Percentiles rank a stretch among this genome's conserved stretches.
Evolutionary conservation across 2,888 invertebrate genomes (phyloP).

Genomic region (Argyresthia albistria): DNA sequence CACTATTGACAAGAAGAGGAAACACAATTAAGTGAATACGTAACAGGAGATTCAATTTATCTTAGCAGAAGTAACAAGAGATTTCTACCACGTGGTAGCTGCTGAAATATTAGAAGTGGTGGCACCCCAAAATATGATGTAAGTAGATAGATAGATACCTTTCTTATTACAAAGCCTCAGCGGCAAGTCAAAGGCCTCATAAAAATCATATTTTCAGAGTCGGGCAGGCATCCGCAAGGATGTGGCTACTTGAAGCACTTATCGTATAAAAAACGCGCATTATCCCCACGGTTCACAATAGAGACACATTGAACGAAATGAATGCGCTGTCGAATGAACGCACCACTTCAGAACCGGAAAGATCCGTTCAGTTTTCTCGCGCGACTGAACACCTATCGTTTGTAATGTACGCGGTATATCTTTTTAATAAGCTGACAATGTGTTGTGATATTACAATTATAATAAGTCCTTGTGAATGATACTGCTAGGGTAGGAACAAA

Average conservation of each 20-base stretch:
- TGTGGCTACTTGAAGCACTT: slow-evolving; percentile 8
- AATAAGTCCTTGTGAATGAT: slow-evolving; percentile 29
- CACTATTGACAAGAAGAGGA: no score
- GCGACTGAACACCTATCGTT: slow-evolving; percentile 40
- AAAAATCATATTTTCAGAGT: slow-evolving; percentile 25
- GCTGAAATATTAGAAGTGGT: no score
- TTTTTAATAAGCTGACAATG: slow-evolving; percentile 45
- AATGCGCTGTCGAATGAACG: slow-evolving; percentile 23
- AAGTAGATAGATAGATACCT: no score
- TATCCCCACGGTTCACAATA: slow-evolving; percentile 1
- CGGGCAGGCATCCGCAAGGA: not conserved
- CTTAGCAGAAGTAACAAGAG: no score
- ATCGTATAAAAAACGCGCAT: not conserved
- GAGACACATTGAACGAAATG: slow-evolving; percentile 8
- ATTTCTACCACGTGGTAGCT: no score
- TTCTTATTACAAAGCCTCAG: not conserved
- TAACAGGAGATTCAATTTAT: no score
- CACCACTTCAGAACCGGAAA: slow-evolving; percentile 64
- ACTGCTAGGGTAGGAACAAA: slow-evolving; percentile 21
- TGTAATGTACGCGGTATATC: slow-evolving; percentile 57
- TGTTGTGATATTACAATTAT: slow-evolving; percentile 42
- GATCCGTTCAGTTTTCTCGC: slow-evolving; percentile 55
- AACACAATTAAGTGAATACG: no score
- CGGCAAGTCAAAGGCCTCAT: not conserved
- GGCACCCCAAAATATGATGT: not conserved